phyloP scores from a whole-genome alignment of 1,140 invertebrate species.

The Drosophila watanabei region DNA sequence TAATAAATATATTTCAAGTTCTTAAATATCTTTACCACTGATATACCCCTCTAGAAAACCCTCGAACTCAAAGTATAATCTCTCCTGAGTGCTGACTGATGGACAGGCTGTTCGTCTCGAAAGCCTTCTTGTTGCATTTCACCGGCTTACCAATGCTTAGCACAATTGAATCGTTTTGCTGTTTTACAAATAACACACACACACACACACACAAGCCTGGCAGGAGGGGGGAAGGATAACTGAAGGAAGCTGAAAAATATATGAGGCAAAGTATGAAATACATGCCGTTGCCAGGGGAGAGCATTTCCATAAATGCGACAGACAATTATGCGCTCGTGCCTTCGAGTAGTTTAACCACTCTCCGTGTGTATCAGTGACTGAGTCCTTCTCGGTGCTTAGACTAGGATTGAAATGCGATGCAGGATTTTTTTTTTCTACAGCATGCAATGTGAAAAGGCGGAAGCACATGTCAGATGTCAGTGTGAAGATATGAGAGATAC shows the following conservation, averaged over 20 bases:
- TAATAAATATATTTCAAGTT: background rate
- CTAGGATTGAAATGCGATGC: slow-evolving; percentile 15
- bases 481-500: background rate
- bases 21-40: no score
- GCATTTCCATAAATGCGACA: slow-evolving; percentile 27
- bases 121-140: slow-evolving; percentile 37
- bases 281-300: slow-evolving; percentile 25
- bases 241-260: background rate
- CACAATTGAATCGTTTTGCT: slow-evolving; percentile 50
- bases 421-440: background rate
- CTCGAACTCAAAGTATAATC: slow-evolving; percentile 14
- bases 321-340: slow-evolving; percentile 30
- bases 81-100: slow-evolving; percentile 43
- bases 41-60: slow-evolving; percentile 3
- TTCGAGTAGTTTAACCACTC: slow-evolving; percentile 9
- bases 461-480: slow-evolving; percentile 20
- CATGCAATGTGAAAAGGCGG: slow-evolving; percentile 11
- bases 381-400: background rate
- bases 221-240: background rate
- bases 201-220: background rate
- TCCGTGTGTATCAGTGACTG: background rate
- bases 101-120: slow-evolving; percentile 20
- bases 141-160: slow-evolving; percentile 39
- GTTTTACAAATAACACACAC: slow-evolving; percentile 21
- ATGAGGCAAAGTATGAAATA: slow-evolving; percentile 17